These are phyloP conservation scores for Aurelia sp. DNA, from an alignment of 30 jellyfish, hydroid and myxozoan genomes.

Conservation along the genomic window DNA sequence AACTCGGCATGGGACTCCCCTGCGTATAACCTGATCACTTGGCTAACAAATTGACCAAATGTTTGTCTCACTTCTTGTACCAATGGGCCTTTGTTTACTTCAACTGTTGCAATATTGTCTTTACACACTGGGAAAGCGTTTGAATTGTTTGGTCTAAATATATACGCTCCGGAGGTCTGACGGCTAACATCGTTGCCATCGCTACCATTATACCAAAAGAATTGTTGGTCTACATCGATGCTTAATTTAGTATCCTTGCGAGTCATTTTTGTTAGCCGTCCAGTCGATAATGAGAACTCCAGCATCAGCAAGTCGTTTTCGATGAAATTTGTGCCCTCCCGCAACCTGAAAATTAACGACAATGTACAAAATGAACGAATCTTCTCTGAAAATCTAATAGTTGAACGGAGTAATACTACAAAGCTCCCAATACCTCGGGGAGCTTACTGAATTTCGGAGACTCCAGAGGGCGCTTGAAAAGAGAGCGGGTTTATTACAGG, in stretches of 20 bases:
- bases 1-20: constrained; percentile 83
- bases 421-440: too few relatives aligned
- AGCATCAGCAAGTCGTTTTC: too few relatives aligned
- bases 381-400: too few relatives aligned
- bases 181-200: constrained; percentile 76
- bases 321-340: too few relatives aligned
- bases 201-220: constrained; percentile 96
- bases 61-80: constrained; percentile 89
- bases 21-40: constrained; percentile 75
- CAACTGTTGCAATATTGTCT: constrained; percentile 71
- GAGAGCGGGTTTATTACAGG: too few relatives aligned
- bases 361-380: too few relatives aligned
- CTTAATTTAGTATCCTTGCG: constrained; percentile 76
- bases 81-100: constrained; percentile 71
- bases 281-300: constrained; percentile 11
- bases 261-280: constrained; percentile 61
- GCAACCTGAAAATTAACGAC: too few relatives aligned
- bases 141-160: constrained; percentile 80
- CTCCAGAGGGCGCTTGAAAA: too few relatives aligned
- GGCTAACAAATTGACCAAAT: constrained; percentile 94
- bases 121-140: constrained; percentile 67
- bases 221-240: constrained; percentile 82
- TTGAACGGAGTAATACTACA: too few relatives aligned
- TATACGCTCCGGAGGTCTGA: constrained; percentile 98
- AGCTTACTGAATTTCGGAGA: too few relatives aligned